Evolutionary conservation across 2,113 vertebrate genomes (phyloP).

Genomic region (Corydoras maculifer): DNA sequence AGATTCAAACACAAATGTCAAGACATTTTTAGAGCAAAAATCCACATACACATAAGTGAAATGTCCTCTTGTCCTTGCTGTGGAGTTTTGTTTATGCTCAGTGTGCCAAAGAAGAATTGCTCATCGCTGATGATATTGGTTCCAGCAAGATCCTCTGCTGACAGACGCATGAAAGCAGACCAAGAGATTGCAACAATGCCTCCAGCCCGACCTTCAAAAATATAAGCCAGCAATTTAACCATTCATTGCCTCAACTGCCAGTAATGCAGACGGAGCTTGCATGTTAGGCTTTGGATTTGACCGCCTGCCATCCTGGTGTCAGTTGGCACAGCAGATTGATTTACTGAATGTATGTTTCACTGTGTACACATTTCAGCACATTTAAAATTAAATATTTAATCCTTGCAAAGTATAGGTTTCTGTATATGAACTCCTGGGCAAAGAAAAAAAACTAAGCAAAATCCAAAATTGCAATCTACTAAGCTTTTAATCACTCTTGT

Average conservation of each 20-base stretch:
- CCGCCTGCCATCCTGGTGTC: constrained; percentile 14
- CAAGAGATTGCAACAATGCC: constrained; percentile 50
- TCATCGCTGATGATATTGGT: constrained; percentile 48
- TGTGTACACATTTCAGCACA: constrained; percentile 16
- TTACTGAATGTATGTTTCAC: constrained; percentile 5
- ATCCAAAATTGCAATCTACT: too few species aligned
- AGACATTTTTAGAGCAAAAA: too few species aligned
- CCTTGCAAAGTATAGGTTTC: too few species aligned
- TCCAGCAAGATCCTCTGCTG: constrained; percentile 39
- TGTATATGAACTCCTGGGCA: too few species aligned
- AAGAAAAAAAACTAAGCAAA: too few species aligned
- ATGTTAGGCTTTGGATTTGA: constrained; percentile 39
- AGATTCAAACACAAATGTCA: too few species aligned
- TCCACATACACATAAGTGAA: too few species aligned
- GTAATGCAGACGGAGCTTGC: constrained; percentile 50
- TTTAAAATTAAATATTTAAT: neutral
- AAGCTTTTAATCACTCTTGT: too few species aligned
- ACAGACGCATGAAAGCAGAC: constrained; percentile 50
- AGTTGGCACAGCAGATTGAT: constrained; percentile 15
- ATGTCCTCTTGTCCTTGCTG: constrained; percentile 34
- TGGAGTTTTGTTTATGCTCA: constrained; percentile 31
- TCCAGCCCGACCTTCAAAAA: constrained; percentile 36
- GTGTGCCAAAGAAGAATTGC: constrained; percentile 39
- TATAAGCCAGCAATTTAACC: constrained; percentile 50
- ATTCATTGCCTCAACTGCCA: constrained; percentile 36